Base-by-base conservation (phyloP, 2,113 vertebrate species). In the Callithrix jacchus region DNA sequence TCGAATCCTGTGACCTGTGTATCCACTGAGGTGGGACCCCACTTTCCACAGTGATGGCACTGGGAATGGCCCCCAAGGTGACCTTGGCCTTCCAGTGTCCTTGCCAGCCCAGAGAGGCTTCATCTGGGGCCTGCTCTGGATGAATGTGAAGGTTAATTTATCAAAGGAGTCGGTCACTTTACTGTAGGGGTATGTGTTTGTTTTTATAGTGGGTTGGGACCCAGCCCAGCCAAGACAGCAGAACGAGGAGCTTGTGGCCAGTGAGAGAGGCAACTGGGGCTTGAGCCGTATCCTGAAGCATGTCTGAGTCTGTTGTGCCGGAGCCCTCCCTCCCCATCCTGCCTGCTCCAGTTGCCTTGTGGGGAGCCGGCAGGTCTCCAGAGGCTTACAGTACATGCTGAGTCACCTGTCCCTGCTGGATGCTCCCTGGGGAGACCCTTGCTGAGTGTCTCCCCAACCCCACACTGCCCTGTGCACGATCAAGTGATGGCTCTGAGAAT, bases 271-370 rank as follows among this genome's bases (percentile, higher is more conserved):
- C 16, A 20, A 32, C 8, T 37, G 70, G 27, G n/a, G 37, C 35
- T 68, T 4, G 52, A 66, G 16, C 20, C 32, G 45, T 4, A 2
- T 6, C 18, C 35, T 1, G 52, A 18, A 61, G 81, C 52, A 10
- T 61, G 18, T n/a, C 11, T 16, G 68, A 21, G 12, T 61, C 20
- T 32, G 40, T 0, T 5, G 1, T 12, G 42, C 18, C 61, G 14
- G 37, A n/a, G 37, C 4, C 84, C 12, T 13, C 21, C 49, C 0
- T 27, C 14, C 1, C 4, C 49, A 25, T 42, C 73, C 64, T 18
- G 49, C 11, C 40, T 2, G 6, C 13, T 10, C 7, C 66, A n/a
- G 30, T 32, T n/a, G 32, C 16, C 47, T 0, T 1, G 6, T 0
- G 0, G 74, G 54, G 6, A 25, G 42, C 17, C 3, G 32, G 30